Percentiles rank a stretch among this genome's conserved stretches.
Conservation (phyloP, 2,113 vertebrate species). For the Limanda limanda region DNA sequence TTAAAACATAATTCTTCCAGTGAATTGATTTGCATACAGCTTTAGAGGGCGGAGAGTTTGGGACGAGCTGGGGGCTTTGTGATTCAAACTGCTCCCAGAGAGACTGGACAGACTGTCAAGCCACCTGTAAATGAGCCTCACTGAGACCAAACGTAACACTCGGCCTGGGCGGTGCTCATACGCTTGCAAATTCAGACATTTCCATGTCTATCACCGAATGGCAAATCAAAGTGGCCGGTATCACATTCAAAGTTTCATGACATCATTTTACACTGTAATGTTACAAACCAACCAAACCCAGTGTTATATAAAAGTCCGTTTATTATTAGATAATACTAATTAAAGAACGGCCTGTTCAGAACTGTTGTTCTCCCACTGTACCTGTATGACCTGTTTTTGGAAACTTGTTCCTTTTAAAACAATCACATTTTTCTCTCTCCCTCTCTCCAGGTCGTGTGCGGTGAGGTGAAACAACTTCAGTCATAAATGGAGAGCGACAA, state of each 20-base stretch:
- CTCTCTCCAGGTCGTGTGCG: constrained; percentile 54
- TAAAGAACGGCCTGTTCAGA: neutral
- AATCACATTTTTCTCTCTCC: neutral
- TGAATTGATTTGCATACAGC: neutral
- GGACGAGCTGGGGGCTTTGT: neutral
- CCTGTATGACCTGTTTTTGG: constrained; percentile 22
- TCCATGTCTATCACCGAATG: neutral
- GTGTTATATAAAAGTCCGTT: neutral
- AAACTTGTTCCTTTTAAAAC: constrained; percentile 3
- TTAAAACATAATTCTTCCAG: neutral
- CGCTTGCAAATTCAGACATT: neutral
- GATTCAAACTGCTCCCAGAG: neutral
- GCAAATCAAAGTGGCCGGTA: neutral
- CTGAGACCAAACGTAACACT: neutral
- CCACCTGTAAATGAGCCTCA: constrained; percentile 5
- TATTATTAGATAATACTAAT: constrained; percentile 1
- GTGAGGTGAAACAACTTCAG: constrained; percentile 50
- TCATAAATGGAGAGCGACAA: constrained; percentile 75
- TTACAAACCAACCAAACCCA: no score
- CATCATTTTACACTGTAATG: neutral
- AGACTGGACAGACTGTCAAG: neutral
- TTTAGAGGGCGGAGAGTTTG: neutral
- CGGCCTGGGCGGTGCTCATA: neutral
- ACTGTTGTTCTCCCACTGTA: neutral
- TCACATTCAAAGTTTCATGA: neutral